Conservation (phyloP, 2,888 invertebrate genomes). For the Molanna angustata region DNA sequence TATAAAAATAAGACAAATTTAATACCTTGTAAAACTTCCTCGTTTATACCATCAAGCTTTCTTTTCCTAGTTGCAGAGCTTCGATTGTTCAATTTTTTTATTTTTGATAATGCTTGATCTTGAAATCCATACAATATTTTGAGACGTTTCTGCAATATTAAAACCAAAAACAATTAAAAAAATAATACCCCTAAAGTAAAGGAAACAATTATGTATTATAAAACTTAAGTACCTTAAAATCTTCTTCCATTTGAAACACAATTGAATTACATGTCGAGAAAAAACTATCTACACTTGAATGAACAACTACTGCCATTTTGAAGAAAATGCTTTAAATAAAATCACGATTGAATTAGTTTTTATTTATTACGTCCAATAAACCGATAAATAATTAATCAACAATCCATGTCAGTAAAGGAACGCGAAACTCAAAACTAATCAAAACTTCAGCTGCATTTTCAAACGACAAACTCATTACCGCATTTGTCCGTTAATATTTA, state of each 20-base stretch:
- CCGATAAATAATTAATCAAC: too few relatives aligned
- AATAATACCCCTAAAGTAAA: too few relatives aligned
- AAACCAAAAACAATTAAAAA: neutral
- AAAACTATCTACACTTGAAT: neutral
- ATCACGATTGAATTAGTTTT: too few relatives aligned
- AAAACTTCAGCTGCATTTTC: too few relatives aligned
- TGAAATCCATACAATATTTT: neutral
- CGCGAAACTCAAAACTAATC: too few relatives aligned
- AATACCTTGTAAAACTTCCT: conserved; percentile 10
- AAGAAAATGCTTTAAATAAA: neutral
- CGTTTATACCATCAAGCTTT: conserved; percentile 11
- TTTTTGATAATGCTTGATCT: neutral
- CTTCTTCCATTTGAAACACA: neutral
- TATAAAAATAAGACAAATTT: neutral
- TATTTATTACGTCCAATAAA: too few relatives aligned
- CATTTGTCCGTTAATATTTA: too few relatives aligned
- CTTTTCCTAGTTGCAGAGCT: conserved; percentile 1
- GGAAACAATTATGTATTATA: too few relatives aligned
- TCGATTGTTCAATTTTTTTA: neutral
- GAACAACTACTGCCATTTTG: neutral
- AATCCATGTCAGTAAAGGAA: too few relatives aligned
- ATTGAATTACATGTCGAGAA: neutral
- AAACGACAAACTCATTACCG: too few relatives aligned
- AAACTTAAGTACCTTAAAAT: conserved; percentile 5
- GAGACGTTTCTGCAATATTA: conserved; percentile 3